A percentile compares a stretch with the other conserved stretches of the same genome.
phyloP scores from a whole-genome alignment of 2,888 invertebrate genomes.

The Cantharis rustica region DNA sequence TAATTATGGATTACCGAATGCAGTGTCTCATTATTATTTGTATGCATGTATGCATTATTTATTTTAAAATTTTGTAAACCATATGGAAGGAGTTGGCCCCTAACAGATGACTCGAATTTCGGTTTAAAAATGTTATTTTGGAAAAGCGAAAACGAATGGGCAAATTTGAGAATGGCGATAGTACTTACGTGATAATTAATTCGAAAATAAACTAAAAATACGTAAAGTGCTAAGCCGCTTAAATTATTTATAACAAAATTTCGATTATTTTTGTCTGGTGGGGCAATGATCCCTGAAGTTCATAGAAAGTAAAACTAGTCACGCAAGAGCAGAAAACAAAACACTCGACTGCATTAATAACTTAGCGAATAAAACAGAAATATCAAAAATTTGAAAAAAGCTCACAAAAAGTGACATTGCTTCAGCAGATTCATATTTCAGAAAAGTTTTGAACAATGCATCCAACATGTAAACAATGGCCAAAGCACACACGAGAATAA shows the following conservation, averaged over 20 bases:
- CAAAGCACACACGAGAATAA: neutral
- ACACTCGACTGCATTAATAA: constrained; percentile 23
- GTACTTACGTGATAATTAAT: neutral
- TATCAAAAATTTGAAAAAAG: neutral
- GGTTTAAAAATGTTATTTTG: neutral
- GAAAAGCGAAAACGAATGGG: neutral
- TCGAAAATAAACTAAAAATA: neutral
- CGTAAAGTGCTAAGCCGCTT: neutral
- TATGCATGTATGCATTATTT: neutral
- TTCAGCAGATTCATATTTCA: neutral
- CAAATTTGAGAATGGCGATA: neutral
- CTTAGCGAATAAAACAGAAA: constrained; percentile 11
- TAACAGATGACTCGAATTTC: neutral
- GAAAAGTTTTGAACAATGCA: neutral
- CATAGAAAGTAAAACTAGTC: constrained; percentile 23
- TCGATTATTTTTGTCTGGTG: constrained; percentile 23
- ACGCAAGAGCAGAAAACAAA: constrained; percentile 19
- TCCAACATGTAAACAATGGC: neutral
- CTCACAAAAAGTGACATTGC: neutral
- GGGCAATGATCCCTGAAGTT: constrained; percentile 21
- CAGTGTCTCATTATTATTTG: neutral
- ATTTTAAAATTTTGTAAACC: neutral
- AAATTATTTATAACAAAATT: constrained; percentile 9
- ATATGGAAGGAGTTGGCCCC: neutral
- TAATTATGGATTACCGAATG: neutral